Conservation (phyloP, 1,140 invertebrate species). For the Orchesella cincta region DNA sequence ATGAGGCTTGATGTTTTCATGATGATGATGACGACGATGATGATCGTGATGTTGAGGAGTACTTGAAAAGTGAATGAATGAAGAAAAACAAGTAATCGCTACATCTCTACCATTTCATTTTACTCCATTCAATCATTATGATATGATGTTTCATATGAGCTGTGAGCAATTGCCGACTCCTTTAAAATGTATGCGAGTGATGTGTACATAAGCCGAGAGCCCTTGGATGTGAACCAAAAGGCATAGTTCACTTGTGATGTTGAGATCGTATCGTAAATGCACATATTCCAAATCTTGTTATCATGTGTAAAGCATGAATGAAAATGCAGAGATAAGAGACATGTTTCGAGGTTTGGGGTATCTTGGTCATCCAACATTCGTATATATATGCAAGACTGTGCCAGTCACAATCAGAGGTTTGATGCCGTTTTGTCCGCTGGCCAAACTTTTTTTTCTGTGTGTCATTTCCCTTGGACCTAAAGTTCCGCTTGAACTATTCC, state of each 20-base stretch:
- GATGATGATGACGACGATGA: not conserved
- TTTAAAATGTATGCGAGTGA: not conserved
- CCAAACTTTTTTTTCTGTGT: too few species aligned
- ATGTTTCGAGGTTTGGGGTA: conserved; percentile 18
- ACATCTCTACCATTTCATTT: not conserved
- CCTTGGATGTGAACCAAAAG: conserved; percentile 7
- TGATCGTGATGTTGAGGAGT: not conserved
- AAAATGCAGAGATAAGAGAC: conserved; percentile 3
- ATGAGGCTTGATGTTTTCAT: not conserved
- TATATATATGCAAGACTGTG: not conserved
- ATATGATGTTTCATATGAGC: not conserved
- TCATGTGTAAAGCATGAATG: conserved; percentile 5
- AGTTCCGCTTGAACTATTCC: conserved; percentile 8
- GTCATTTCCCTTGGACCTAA: not conserved
- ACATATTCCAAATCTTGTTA: not conserved
- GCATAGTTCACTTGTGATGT: conserved; percentile 6
- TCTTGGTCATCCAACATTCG: conserved; percentile 16
- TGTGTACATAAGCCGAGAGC: conserved; percentile 14
- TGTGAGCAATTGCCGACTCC: not conserved
- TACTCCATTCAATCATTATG: too few species aligned
- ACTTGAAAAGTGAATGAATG: conserved; percentile 14
- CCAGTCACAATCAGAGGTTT: not conserved
- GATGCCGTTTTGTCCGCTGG: not conserved
- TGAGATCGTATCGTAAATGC: not conserved
- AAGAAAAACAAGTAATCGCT: conserved; percentile 20